Evolutionary conservation across 2,113 vertebrate genomes (phyloP), one percentile per base, ranked within the genome.

Genomic region (Lota lota): DNA sequence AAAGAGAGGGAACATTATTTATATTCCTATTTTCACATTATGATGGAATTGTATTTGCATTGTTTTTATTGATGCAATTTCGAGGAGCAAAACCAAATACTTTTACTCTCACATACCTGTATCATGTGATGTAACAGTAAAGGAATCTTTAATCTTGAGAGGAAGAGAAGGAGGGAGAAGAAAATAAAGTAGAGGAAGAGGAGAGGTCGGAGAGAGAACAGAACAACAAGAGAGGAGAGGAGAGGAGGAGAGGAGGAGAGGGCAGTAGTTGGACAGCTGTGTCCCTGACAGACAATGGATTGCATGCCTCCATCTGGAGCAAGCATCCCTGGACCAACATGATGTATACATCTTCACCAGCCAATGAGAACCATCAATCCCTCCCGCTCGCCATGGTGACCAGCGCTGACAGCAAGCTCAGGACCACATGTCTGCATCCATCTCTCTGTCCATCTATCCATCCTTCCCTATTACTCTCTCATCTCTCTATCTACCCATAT

Each of bases 271-370:
- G 93, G 95, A 95, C 95, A 96, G 96, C 96, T 95, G 95, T 92
- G 95, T 94, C 95, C 95, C 95, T 97, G 96, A 96, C 95, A 96
- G 92, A 93, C 93, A 94, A 97, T 97, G 93, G 93, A 97, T 97
- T 94, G 94, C 94, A 94, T 91, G 84, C 92, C 92, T 95, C 95
- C 94, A 96, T 97, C 95, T 96, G 95, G 95, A 94, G 90, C 93
- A 93, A 92, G 92, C 94, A 94, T 93, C 94, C 83, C 92, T 91
- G 92, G 94, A 95, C 94, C 94, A 94, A 95, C 95, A 95, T 96
- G 95, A 97, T 97, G 94, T 96, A 96, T 94, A 96, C 95, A 93
- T 94, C 94, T 94, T 95, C 92, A 94, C 93, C 91, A 91, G 94
- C 79, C 95, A 94, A 94, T 94, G 94, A 92, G 92, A 91, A 93